These are phyloP conservation scores for Phaethon lepturus DNA, from an alignment of 2,113 vertebrate genomes.

Conservation along the genomic window DNA sequence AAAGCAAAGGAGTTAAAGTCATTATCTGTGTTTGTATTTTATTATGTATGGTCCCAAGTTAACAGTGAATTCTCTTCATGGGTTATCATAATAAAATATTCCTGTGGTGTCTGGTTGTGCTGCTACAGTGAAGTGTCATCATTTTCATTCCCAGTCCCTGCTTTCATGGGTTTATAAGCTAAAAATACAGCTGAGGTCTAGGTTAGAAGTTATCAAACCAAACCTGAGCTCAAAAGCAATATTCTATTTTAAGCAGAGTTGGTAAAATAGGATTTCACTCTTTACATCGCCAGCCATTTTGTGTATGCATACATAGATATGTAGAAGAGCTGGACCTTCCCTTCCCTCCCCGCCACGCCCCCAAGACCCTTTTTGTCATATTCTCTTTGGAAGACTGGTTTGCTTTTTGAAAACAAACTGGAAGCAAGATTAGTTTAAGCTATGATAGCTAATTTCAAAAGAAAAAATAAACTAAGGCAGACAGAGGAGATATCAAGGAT, in stretches of 20 bases:
- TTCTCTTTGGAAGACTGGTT: background rate
- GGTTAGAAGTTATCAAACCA: background rate
- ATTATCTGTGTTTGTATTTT: slow-evolving; percentile 45
- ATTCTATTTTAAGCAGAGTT: background rate
- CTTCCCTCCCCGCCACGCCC: background rate
- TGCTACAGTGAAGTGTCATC: background rate
- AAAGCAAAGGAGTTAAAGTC: slow-evolving; percentile 2
- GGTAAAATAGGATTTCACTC: background rate
- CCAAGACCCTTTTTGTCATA: background rate
- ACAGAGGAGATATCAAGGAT: background rate
- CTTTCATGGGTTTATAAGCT: background rate
- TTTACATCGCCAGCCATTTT: background rate
- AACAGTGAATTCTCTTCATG: slow-evolving; percentile 22
- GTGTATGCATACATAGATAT: background rate
- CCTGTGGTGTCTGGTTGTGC: background rate
- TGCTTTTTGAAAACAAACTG: background rate
- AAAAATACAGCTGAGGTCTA: background rate
- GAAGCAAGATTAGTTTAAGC: background rate
- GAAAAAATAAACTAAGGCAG: background rate
- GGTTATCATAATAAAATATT: slow-evolving; percentile 41
- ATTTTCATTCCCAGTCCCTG: background rate
- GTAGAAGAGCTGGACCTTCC: background rate
- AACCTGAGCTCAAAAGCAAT: background rate
- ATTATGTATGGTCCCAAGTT: slow-evolving; percentile 5
- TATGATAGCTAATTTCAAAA: background rate